A percentile compares a stretch with the other conserved stretches of the same genome.
Evolutionary conservation across 2,888 invertebrate species (phyloP).

Genomic region (Rhimphoctona megacephalus): DNA sequence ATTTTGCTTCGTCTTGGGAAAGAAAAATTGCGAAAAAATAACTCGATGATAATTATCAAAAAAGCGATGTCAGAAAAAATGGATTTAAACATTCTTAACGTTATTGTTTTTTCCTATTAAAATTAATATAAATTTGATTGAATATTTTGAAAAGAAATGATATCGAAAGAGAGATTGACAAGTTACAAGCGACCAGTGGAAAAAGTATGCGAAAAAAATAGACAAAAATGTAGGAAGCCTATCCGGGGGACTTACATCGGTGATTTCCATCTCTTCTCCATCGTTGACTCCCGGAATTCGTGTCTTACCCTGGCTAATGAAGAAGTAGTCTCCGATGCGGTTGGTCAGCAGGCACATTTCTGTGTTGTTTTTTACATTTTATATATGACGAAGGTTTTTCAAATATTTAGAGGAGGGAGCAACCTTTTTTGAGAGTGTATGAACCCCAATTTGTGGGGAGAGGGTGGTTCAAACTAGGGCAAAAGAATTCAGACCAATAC

Average conservation of each 20-base stretch:
- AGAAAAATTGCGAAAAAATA: no score
- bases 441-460: neutral
- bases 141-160: no score
- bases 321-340: slow-evolving; percentile 94
- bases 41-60: no score
- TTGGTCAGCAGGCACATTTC: slow-evolving; percentile 93
- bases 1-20: no score
- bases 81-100: no score
- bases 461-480: neutral
- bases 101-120: no score
- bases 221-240: slow-evolving; percentile 63
- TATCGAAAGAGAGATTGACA: neutral
- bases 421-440: slow-evolving; percentile 5
- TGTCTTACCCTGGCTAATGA: slow-evolving; percentile 97
- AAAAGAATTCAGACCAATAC: slow-evolving; percentile 18
- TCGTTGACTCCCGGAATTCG: slow-evolving; percentile 98
- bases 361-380: slow-evolving; percentile 86
- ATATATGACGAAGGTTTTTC: slow-evolving; percentile 39
- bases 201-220: slow-evolving; percentile 69
- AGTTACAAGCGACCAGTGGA: slow-evolving; percentile 20
- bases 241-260: slow-evolving; percentile 91
- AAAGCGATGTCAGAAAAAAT: no score
- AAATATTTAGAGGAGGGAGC: slow-evolving; percentile 30
- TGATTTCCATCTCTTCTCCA: slow-evolving; percentile 93
- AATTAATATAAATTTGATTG: no score